Base-by-base conservation (phyloP, 2,113 vertebrate genomes). In the Phycodurus eques region DNA sequence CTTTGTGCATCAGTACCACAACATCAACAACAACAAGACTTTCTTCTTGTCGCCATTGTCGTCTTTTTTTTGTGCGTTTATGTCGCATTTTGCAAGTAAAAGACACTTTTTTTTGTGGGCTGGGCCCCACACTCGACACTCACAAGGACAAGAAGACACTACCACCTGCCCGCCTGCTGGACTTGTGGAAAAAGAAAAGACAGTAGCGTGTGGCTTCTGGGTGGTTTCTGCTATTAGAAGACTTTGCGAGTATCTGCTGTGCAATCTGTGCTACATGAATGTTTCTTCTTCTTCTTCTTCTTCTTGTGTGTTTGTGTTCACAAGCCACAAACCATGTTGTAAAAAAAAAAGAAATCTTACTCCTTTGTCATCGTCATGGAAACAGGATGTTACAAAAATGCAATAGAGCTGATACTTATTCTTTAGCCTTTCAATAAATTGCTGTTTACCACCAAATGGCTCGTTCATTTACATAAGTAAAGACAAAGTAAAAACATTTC, bases 211-310 rank as follows among this genome's bases (percentile, higher is more conserved):
- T 83, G 80, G 65, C n/a, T 79, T 87, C 20, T 85, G 94, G 95
- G 94, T 95, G 95, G 95, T 95, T 19, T 59, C 93, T 94, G 92
- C 92, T 96, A 94, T 94, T 94, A 94, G 94, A 94, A 95, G 95
- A 92, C 96, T 91, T 94, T 95, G 92, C 93, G 22, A 90, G 89
- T 93, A 94, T 94, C 94, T 94, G 93, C 93, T 95, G 95, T 97
- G 95, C 95, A 95, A 94, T 96, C 94, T 96, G 96, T 97, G 95
- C 93, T 96, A 94, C 93, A 94, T 97, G 95, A 96, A 96, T 98
- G 96, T 98, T 96, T 91, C 56, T 59, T 57, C 46, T 47, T 49
- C 47, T 47, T 47, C 57, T 33, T 60, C 57, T 15, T 49, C 15
- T 49, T 49, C 94, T 92, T 96, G 96, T 98, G 93, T 95, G 94